Conservation (phyloP, 2,113 vertebrate species). For the Sarotherodon lohbergeri region DNA sequence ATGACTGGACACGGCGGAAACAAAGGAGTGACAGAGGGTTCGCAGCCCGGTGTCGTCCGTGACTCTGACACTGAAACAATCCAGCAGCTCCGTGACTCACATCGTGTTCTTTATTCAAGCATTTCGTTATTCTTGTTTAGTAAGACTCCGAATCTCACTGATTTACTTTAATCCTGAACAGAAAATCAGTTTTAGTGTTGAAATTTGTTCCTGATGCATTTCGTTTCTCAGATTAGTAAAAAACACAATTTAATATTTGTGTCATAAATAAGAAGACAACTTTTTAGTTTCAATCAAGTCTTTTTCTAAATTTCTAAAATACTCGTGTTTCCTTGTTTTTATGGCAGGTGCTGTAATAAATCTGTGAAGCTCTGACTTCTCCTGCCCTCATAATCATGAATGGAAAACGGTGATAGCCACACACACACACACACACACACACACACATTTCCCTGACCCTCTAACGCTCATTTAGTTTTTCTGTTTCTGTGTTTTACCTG, state of each 20-base stretch:
- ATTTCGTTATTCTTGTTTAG: rapidly evolving
- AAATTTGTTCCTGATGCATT: background rate
- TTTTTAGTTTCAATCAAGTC: background rate
- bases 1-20: background rate
- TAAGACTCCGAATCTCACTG: background rate
- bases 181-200: rapidly evolving
- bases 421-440: too few relatives aligned
- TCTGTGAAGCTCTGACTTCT: background rate
- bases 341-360: background rate
- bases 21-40: background rate
- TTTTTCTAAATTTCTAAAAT: background rate
- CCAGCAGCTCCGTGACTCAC: background rate
- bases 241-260: background rate
- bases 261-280: too few relatives aligned
- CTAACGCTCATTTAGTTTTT: background rate
- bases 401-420: background rate
- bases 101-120: background rate
- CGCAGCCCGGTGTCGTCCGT: background rate
- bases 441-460: too few relatives aligned
- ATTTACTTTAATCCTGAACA: background rate
- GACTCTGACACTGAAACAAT: background rate
- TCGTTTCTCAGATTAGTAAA: background rate
- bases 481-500: background rate
- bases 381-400: background rate
- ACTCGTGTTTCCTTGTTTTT: background rate